These are phyloP conservation scores for Linurgus olivaceus DNA, from an alignment of 2,797 vertebrate species.

Conservation along the genomic window DNA sequence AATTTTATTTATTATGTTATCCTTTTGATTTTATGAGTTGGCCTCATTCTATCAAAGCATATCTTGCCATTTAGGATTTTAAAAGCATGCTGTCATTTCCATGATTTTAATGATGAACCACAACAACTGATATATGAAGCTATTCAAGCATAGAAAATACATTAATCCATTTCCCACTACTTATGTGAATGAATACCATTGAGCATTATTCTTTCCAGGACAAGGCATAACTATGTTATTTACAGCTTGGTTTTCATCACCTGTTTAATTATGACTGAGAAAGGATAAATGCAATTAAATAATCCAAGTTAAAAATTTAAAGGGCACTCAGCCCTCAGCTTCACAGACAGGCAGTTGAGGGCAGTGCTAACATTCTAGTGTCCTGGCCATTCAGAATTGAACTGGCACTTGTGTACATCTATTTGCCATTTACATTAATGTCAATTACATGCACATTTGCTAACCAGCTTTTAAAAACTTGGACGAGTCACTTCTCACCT, in stretches of 20 bases:
- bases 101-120: slow-evolving; percentile 6
- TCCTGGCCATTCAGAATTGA: background rate
- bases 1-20: slow-evolving; percentile 73
- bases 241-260: slow-evolving; percentile 32
- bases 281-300: slow-evolving; percentile 7
- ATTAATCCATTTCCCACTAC: background rate
- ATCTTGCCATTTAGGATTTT: slow-evolving; percentile 2
- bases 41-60: slow-evolving; percentile 71
- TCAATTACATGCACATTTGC: background rate
- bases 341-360: background rate
- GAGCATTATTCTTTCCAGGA: background rate
- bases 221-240: background rate
- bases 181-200: background rate
- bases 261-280: slow-evolving; percentile 27
- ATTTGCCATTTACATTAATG: background rate
- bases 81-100: slow-evolving; percentile 34
- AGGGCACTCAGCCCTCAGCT: background rate
- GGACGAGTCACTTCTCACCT: background rate
- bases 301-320: background rate
- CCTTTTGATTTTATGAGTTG: slow-evolving; percentile 49
- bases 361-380: background rate
- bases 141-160: background rate
- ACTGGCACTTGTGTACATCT: background rate
- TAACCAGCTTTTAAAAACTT: background rate
- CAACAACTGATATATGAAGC: background rate